Evolutionary conservation across 2,888 invertebrate genomes (phyloP), one percentile per base, ranked within the genome.

Genomic region (Melinaea menophilus): DNA sequence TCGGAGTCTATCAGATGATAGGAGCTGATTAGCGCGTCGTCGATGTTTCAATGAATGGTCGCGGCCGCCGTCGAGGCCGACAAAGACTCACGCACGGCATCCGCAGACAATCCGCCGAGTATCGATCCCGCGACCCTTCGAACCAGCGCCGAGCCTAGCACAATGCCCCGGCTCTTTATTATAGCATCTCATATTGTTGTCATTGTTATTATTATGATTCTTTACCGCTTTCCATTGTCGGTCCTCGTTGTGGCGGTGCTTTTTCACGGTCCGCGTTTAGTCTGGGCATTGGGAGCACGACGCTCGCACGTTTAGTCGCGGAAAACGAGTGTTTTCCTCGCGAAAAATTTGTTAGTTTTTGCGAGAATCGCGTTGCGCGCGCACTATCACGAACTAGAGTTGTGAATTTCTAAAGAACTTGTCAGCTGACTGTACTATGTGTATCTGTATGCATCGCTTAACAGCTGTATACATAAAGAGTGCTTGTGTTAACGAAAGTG

Each of bases 121-220:
- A 89, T 89, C 88, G 90, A 90, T 90, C 89, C 81, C 85, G 87
- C 90, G 89, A 89, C 89, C 90, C 90, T 89, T 87, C 88, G 87
- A 86, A 84, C 83, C 81, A 85, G 78, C 88, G 86, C 83, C 87
- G 88, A 83, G 86, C 86, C 87, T 80, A 82, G 86, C 89, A 90
- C 90, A 90, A 90, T 89, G 86, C 87, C 88, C 86, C 82, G 81
- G 86, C 88, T 90, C 90, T 90, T 90, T 90, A 90, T 90, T 90
- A 90, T 90, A 90, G 86, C 90, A 90, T 90, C 90, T 90, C 90
- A 90, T 90, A 90, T 90, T 90, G 90, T 90, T 90, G 90, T 90
- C 90, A 90, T 90, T 90, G 90, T 90, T 90, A 90, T 90, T 90
- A 90, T 90, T 90, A 90, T 90, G 90, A 90, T 90, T 90, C 90